A percentile compares a stretch with the other conserved stretches of the same genome.
phyloP scores from a whole-genome alignment of 2,888 invertebrate species.

The Sarcophaga variegata region DNA sequence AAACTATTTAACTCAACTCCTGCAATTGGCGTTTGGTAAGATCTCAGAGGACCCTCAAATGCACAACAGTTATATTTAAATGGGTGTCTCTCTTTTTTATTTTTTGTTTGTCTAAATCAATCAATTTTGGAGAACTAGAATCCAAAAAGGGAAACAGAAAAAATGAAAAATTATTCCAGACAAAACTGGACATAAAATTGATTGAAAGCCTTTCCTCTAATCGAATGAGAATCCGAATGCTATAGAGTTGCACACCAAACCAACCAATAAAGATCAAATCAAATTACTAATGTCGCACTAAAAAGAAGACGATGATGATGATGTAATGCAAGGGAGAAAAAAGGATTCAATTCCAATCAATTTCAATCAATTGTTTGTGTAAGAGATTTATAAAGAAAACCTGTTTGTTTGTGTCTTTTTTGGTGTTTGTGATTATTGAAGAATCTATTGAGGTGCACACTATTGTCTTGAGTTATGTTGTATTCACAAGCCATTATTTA shows the following conservation, averaged over 20 bases:
- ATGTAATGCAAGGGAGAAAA: background rate
- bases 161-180: conserved; percentile 5
- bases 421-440: conserved; percentile 12
- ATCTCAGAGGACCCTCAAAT: background rate
- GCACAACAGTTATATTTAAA: background rate
- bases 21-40: too few species aligned
- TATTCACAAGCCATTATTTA: conserved; percentile 14
- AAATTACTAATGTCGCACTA: background rate
- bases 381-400: conserved; percentile 15
- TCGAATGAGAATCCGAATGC: conserved; percentile 1
- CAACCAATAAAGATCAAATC: background rate
- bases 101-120: background rate
- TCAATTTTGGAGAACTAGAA: background rate
- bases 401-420: conserved; percentile 43
- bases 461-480: conserved; percentile 5
- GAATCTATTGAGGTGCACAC: background rate
- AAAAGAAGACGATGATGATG: background rate
- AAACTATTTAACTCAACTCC: too few species aligned
- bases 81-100: background rate
- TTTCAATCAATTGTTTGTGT: conserved; percentile 28
- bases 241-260: background rate
- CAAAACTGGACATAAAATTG: background rate
- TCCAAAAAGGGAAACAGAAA: background rate
- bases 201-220: conserved; percentile 23
- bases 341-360: conserved; percentile 17